Conservation (phyloP, 1,140 invertebrate species). For the Lysiphlebus fabarum region DNA sequence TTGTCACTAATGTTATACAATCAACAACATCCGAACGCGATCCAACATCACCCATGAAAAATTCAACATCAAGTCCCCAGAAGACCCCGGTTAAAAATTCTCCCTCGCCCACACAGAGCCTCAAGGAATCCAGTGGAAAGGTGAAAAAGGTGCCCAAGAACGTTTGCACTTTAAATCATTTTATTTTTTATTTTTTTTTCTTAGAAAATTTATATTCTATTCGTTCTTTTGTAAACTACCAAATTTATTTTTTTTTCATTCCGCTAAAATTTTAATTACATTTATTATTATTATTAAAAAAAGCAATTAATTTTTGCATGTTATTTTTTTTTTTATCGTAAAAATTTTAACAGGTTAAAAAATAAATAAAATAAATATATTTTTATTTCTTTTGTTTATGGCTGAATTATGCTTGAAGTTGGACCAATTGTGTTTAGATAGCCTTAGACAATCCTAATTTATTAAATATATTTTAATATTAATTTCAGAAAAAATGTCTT, state of each 20-base stretch:
- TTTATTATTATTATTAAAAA: too few species aligned
- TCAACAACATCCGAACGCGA: constrained; percentile 47
- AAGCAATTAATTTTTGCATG: too few species aligned
- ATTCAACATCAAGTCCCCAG: constrained; percentile 46
- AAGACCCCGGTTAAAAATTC: constrained; percentile 54
- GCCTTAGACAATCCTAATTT: too few species aligned
- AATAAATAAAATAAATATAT: not conserved
- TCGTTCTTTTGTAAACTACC: not conserved
- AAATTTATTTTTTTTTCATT: too few species aligned
- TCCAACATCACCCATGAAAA: constrained; percentile 46
- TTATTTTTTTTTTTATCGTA: too few species aligned
- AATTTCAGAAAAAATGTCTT: too few species aligned
- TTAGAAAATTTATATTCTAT: constrained; percentile 13
- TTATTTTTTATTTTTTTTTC: not conserved
- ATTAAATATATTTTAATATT: too few species aligned
- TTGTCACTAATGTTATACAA: constrained; percentile 49
- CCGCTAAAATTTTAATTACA: too few species aligned
- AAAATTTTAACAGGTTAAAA: too few species aligned
- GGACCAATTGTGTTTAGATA: too few species aligned
- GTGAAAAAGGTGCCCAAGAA: constrained; percentile 60
- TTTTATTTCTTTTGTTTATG: not conserved
- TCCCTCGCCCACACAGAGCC: constrained; percentile 59
- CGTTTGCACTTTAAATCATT: constrained; percentile 8
- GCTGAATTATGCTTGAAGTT: too few species aligned
- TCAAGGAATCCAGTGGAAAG: constrained; percentile 60